Percentiles rank a stretch among this genome's conserved stretches.
These are phyloP conservation scores for Oophaga sylvatica DNA, from an alignment of 2,797 vertebrate genomes.

Conservation along the genomic window DNA sequence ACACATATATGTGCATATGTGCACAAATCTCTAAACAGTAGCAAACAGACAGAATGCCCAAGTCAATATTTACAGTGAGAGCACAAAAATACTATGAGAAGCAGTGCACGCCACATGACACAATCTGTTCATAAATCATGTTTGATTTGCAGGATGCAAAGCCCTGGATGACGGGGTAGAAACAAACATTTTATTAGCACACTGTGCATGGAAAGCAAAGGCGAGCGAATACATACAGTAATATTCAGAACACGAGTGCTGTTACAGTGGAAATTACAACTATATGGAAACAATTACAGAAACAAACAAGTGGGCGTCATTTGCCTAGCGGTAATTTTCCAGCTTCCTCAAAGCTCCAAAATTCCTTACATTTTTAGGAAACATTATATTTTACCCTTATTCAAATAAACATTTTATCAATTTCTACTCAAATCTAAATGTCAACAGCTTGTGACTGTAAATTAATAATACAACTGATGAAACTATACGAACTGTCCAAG, in stretches of 20 bases:
- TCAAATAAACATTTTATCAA: background rate
- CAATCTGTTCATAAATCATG: slow-evolving; percentile 5
- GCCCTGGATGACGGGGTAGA: slow-evolving; percentile 7
- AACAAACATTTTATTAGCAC: slow-evolving; percentile 10
- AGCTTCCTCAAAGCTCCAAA: slow-evolving; percentile 19
- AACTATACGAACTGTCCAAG: background rate
- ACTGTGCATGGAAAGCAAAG: background rate
- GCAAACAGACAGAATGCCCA: slow-evolving; percentile 7
- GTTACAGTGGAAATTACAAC: slow-evolving; percentile 31
- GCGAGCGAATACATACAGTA: slow-evolving; percentile 9
- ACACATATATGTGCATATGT: background rate
- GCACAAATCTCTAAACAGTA: background rate
- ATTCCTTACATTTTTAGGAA: slow-evolving; percentile 23
- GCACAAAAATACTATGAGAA: background rate
- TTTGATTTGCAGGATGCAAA: background rate
- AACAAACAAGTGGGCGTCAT: slow-evolving; percentile 33
- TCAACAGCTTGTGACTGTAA: too few relatives aligned
- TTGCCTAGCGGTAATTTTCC: slow-evolving; percentile 20
- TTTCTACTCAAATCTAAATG: background rate
- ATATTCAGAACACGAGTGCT: background rate
- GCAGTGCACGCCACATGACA: background rate
- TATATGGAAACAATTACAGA: slow-evolving; percentile 24
- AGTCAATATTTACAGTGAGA: slow-evolving; percentile 1
- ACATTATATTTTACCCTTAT: slow-evolving; percentile 2
- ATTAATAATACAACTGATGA: background rate